Conservation (phyloP, 2,113 vertebrate genomes). For the Apus apus region DNA sequence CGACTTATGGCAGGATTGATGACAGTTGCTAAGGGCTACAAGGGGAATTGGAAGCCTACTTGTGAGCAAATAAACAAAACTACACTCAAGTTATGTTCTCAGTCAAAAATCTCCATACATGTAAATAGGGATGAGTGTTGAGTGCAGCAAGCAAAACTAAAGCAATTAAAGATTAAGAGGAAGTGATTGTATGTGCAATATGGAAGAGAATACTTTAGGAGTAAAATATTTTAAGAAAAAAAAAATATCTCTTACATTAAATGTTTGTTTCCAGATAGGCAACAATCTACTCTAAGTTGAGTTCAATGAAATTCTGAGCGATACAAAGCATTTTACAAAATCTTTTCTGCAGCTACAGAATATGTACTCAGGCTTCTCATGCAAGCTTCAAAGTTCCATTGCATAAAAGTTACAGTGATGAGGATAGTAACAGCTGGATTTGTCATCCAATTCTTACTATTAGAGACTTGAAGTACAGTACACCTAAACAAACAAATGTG, state of each 20-base stretch:
- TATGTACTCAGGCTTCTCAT: background rate
- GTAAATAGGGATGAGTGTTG: background rate
- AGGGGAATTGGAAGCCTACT: background rate
- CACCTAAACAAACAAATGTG: background rate
- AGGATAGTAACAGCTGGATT: background rate
- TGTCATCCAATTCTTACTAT: background rate
- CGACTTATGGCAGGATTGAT: background rate
- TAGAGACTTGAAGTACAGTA: background rate
- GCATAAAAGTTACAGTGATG: background rate
- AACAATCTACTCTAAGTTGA: background rate
- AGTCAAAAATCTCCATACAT: background rate
- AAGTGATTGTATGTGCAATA: rapidly evolving
- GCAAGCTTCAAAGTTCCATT: background rate
- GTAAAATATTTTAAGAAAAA: background rate
- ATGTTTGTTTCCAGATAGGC: background rate
- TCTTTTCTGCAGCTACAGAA: background rate
- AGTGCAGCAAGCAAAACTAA: background rate
- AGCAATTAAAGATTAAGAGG: background rate
- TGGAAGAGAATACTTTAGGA: background rate
- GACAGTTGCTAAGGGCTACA: background rate
- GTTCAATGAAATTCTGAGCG: background rate
- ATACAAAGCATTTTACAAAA: background rate
- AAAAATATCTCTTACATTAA: background rate
- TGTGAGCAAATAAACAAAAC: background rate
- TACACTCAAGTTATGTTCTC: background rate